Conservation (phyloP, 2,113 vertebrate species). For the Nematolebias whitei region DNA sequence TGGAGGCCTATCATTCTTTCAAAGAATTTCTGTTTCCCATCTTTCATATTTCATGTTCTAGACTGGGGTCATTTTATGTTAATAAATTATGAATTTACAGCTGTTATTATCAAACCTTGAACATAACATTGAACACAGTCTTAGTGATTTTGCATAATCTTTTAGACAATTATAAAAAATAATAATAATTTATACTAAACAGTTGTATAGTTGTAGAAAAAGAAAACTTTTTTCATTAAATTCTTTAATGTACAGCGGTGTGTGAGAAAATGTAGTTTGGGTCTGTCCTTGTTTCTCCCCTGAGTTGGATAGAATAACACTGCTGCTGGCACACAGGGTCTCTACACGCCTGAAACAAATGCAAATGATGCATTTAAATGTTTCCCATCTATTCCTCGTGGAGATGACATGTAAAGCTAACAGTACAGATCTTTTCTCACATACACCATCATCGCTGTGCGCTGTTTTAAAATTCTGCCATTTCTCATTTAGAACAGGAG, state of each 20-base stretch:
- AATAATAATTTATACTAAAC: too few species aligned
- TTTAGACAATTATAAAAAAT: too few species aligned
- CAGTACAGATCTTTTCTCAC: conserved; percentile 44
- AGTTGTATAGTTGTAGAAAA: too few species aligned
- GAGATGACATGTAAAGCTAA: conserved; percentile 38
- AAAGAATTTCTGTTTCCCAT: too few species aligned
- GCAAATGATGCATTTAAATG: conserved; percentile 20
- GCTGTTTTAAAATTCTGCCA: conserved; percentile 71
- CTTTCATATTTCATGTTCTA: too few species aligned
- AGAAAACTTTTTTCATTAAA: too few species aligned
- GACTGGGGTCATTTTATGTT: too few species aligned
- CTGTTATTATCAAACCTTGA: too few species aligned
- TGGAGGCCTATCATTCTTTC: too few species aligned
- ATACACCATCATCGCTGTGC: conserved; percentile 61
- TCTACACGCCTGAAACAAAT: conserved; percentile 15
- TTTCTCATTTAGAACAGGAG: conserved; percentile 47
- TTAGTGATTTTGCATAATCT: too few species aligned
- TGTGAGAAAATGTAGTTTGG: neutral
- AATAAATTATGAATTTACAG: too few species aligned
- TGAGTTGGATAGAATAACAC: neutral
- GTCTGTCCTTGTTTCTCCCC: neutral
- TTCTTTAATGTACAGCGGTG: conserved; percentile 7
- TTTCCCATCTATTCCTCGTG: conserved; percentile 30
- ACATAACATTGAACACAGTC: too few species aligned
- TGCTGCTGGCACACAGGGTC: conserved; percentile 43